Evolutionary conservation across 2,888 invertebrate genomes (phyloP), one percentile per base, ranked within the genome.

Genomic region (Prosapia bicincta): DNA sequence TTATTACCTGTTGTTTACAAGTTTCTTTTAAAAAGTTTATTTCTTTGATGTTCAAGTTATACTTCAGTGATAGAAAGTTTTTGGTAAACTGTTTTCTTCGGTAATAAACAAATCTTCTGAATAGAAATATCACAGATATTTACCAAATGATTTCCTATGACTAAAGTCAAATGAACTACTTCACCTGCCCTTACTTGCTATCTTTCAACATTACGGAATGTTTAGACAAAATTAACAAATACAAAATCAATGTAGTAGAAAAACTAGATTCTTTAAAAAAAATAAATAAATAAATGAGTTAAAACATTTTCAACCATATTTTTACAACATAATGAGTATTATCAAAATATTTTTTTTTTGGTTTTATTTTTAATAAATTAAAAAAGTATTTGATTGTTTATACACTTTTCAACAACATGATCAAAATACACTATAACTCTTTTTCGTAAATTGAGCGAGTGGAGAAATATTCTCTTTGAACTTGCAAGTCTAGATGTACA

Each of bases 201-300:
- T 69, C 26, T 30, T 69, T 30, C 69, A 69, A 30, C n/a, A n/a
- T n/a, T 69, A 69, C 28, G 23, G 30, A 69, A 26, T 30, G 30
- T 69, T 30, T 69, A n/a, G 69, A 23, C 69, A 28, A 69, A 68
- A 68, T 68, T 26, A 67, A 67, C 67, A 26, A n/a, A 13, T 13
- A 38, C 10, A 38, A 38, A 38, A 38, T 13, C 3, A 24, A 66
- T 20, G 66, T 26, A 3, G 67, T 26, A 26, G 15, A 67, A 67
- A 67, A 67, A 15, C 26, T 69, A 69, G 54, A 54, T 24, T 43
- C 38, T 26, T 26, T 15, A 13, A 72, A 28, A 26, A 28, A 5
- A 72, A 72, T 66, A 66, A 72, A 72, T 66, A 72, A 65, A 20
- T 7, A 65, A 6, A 71, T 23, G 24, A 20, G 28, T 2, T 7